These are phyloP conservation scores for Heterodera filipjevi DNA, from an alignment of 2,888 invertebrate species.

Conservation along the genomic window DNA sequence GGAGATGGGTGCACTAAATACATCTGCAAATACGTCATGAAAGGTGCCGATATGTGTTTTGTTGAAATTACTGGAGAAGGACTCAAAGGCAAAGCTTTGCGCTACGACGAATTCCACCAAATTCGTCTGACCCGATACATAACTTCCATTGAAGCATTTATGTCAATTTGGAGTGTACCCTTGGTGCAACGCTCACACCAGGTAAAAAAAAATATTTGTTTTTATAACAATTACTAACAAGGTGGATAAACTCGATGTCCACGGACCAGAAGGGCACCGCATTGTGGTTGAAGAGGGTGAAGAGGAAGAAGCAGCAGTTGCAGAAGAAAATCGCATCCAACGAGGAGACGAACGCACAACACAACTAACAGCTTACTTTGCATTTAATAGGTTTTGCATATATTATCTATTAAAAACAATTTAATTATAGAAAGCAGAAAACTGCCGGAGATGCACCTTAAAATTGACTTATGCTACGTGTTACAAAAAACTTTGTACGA, in stretches of 20 bases:
- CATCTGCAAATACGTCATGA: not conserved
- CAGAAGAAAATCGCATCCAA: too few relatives aligned
- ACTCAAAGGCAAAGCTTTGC: not conserved
- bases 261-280: not conserved
- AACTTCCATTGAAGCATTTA: not conserved
- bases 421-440: too few relatives aligned
- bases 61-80: too few relatives aligned
- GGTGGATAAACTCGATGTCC: not conserved
- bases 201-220: not conserved
- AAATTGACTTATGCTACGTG: too few relatives aligned
- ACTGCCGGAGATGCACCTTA: too few relatives aligned
- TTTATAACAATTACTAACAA: not conserved
- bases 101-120: slow-evolving; percentile 17
- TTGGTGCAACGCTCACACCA: slow-evolving; percentile 3
- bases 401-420: too few relatives aligned
- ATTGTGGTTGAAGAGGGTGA: not conserved
- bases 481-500: too few relatives aligned
- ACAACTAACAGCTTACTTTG: not conserved
- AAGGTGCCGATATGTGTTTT: not conserved
- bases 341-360: not conserved
- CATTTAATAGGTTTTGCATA: not conserved
- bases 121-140: not conserved
- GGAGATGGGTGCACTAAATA: not conserved
- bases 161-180: not conserved
- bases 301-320: not conserved